Conservation (phyloP, 2,113 vertebrate species). For the Pica pica region DNA sequence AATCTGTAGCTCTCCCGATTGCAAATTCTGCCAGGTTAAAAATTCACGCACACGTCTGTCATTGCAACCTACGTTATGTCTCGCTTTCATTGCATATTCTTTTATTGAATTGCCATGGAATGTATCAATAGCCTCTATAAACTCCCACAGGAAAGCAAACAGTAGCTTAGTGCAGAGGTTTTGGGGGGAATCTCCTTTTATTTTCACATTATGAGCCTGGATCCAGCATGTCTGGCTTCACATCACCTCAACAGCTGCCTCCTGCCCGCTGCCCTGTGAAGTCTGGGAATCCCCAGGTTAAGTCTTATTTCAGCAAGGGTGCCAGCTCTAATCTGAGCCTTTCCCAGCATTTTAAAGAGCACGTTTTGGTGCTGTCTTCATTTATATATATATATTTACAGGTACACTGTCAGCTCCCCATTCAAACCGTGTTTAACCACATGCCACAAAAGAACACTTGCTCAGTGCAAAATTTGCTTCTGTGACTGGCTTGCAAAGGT, state of each 20-base stretch:
- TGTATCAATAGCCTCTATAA: neutral
- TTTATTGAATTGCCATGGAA: conserved; percentile 41
- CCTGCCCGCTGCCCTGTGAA: rapidly evolving
- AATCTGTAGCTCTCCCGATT: conserved; percentile 33
- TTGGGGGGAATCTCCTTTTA: conserved; percentile 28
- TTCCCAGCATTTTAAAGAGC: neutral
- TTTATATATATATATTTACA: neutral
- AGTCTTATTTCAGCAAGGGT: neutral
- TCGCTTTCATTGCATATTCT: conserved; percentile 53
- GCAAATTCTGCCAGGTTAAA: conserved; percentile 46
- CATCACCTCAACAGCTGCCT: neutral
- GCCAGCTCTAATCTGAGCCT: neutral
- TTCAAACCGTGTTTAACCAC: neutral
- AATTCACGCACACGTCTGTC: conserved; percentile 39
- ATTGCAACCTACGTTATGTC: neutral
- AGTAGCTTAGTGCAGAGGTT: conserved; percentile 27
- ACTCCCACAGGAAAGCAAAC: conserved; percentile 39
- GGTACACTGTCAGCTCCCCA: neutral
- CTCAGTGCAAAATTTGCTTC: neutral
- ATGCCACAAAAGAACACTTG: rapidly evolving
- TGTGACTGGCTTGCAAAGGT: neutral
- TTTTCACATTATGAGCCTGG: neutral
- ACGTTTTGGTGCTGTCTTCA: neutral
- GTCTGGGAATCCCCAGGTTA: neutral
- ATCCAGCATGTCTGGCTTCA: neutral